Conservation (phyloP, 2,797 vertebrate genomes). For the Labroides dimidiatus region DNA sequence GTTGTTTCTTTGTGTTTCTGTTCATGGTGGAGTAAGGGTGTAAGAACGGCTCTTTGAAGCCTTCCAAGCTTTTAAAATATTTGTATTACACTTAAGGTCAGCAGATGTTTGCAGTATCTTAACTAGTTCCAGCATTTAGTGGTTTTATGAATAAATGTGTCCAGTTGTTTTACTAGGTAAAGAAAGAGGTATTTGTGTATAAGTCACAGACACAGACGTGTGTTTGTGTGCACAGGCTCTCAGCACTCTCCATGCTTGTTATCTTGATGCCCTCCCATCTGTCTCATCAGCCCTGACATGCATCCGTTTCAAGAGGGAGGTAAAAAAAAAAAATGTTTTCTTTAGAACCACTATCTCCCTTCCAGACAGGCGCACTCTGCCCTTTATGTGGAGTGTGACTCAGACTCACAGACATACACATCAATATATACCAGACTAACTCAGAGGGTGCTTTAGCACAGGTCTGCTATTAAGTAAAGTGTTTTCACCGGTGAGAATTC, state of each 20-base stretch:
- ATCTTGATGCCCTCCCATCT: neutral
- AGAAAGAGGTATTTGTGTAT: neutral
- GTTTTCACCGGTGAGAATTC: conserved; percentile 29
- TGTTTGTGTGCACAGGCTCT: neutral
- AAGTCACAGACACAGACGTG: no score
- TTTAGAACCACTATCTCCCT: conserved; percentile 29
- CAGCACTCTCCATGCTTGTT: neutral
- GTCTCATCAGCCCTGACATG: conserved; percentile 22
- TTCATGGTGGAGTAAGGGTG: no score
- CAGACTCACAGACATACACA: conserved; percentile 23
- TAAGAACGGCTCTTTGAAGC: no score
- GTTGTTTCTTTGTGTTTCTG: no score
- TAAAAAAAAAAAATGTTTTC: conserved; percentile 46
- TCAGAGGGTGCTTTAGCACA: conserved; percentile 15
- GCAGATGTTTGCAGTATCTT: no score
- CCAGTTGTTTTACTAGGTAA: no score
- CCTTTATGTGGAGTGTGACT: conserved; percentile 24
- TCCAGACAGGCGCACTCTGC: conserved; percentile 48
- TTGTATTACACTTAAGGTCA: no score
- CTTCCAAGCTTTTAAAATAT: no score
- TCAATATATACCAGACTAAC: conserved; percentile 17
- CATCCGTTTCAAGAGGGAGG: conserved; percentile 28
- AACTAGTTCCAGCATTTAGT: no score
- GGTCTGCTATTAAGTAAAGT: conserved; percentile 41
- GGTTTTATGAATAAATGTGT: no score